Evolutionary conservation across 1,140 invertebrate genomes (phyloP).

Genomic region (Reticulitermes speratus): DNA sequence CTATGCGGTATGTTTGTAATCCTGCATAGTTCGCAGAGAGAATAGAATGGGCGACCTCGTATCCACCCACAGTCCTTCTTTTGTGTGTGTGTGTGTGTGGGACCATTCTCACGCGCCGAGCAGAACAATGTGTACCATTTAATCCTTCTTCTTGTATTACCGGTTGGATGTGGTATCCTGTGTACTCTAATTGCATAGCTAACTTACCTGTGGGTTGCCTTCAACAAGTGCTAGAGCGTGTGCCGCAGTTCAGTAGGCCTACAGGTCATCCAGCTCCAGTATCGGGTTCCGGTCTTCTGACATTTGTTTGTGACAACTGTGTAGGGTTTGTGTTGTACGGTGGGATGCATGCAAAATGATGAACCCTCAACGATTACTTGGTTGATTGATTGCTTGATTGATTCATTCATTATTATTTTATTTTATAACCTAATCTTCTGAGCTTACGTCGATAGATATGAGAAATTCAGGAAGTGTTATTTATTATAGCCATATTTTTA

Average conservation of each 20-base stretch:
- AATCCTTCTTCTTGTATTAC: constrained; percentile 2
- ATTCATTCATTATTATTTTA: too few species aligned
- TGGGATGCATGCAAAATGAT: too few species aligned
- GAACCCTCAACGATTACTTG: too few species aligned
- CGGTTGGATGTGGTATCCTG: not conserved
- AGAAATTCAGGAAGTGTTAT: too few species aligned
- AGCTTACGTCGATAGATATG: too few species aligned
- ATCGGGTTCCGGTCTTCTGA: not conserved
- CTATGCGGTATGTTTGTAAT: not conserved
- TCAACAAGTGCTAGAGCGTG: not conserved
- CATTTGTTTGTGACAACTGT: too few species aligned
- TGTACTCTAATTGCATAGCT: not conserved
- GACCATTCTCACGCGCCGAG: not conserved
- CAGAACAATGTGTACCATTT: not conserved
- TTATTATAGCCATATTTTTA: too few species aligned
- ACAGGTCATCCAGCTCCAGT: not conserved
- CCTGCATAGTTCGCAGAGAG: not conserved
- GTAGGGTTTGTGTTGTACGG: too few species aligned
- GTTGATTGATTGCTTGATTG: too few species aligned
- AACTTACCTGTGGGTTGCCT: not conserved
- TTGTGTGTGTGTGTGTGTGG: not conserved
- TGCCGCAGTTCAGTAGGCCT: not conserved
- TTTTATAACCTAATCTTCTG: too few species aligned
- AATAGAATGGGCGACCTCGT: not conserved
- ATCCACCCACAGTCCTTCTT: not conserved